Percentiles rank a stretch among this genome's conserved stretches.
These are phyloP conservation scores for Trichosurus vulpecula DNA, from an alignment of 2,797 vertebrate genomes.

Conservation along the genomic window DNA sequence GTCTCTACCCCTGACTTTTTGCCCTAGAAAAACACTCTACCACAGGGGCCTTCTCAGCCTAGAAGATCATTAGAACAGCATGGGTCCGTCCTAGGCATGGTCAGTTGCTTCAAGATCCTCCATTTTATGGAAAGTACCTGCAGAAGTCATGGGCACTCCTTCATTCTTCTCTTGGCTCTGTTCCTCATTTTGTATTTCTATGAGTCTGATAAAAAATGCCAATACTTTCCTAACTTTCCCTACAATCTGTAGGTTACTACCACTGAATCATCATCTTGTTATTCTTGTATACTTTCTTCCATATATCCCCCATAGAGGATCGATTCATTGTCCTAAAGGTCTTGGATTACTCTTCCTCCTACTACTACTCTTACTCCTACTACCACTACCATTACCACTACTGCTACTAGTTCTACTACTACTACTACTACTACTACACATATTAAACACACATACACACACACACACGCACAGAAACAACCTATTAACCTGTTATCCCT, in stretches of 20 bases:
- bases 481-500: neutral
- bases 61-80: neutral
- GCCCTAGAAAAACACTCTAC: too few relatives aligned
- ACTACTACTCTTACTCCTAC: too few relatives aligned
- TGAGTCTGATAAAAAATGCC: neutral
- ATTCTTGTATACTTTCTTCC: neutral
- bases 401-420: too few relatives aligned
- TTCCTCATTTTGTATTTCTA: neutral
- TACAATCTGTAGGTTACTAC: neutral
- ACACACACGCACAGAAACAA: neutral
- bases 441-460: too few relatives aligned
- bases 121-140: neutral
- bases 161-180: neutral
- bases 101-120: neutral
- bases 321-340: neutral
- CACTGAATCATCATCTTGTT: neutral
- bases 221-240: neutral
- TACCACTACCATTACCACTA: too few relatives aligned
- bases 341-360: neutral
- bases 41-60: neutral
- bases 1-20: neutral
- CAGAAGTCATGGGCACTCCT: neutral
- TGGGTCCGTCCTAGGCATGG: neutral
- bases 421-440: too few relatives aligned
- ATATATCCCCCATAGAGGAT: neutral